Conservation (phyloP, 2,797 vertebrate genomes). For the Megaceryle alcyon region DNA sequence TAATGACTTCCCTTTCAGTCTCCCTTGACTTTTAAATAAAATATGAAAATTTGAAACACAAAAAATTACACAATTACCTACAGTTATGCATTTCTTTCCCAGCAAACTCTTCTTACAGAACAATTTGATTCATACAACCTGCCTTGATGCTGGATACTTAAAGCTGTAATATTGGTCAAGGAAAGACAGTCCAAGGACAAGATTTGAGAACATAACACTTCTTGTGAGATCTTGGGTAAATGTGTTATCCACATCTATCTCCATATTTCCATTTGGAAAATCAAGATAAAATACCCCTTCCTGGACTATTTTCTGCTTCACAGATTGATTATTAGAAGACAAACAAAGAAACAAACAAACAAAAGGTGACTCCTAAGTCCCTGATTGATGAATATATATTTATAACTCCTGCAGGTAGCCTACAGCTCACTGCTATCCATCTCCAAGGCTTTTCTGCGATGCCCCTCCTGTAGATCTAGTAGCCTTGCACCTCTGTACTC, state of each 20-base stretch:
- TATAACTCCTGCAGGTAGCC: background rate
- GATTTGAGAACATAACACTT: background rate
- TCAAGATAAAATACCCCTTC: background rate
- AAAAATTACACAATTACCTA: background rate
- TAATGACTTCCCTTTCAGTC: background rate
- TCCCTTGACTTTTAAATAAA: background rate
- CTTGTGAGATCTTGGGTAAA: background rate
- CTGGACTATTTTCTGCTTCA: background rate
- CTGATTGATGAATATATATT: background rate
- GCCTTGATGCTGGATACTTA: background rate
- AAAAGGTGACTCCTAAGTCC: background rate
- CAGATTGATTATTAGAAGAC: background rate
- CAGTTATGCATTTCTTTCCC: background rate
- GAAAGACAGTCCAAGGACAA: background rate
- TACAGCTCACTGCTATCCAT: background rate
- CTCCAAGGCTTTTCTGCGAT: background rate
- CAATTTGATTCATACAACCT: background rate
- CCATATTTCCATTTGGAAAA: background rate
- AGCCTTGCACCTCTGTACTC: background rate
- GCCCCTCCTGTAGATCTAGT: background rate
- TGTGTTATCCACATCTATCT: background rate
- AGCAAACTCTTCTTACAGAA: background rate
- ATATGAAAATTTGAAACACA: background rate
- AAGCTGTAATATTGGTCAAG: background rate
- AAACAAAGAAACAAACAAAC: background rate